Evolutionary conservation across 2,888 invertebrate genomes (phyloP), one percentile per base, ranked within the genome.

Genomic region (Acleris emargana): DNA sequence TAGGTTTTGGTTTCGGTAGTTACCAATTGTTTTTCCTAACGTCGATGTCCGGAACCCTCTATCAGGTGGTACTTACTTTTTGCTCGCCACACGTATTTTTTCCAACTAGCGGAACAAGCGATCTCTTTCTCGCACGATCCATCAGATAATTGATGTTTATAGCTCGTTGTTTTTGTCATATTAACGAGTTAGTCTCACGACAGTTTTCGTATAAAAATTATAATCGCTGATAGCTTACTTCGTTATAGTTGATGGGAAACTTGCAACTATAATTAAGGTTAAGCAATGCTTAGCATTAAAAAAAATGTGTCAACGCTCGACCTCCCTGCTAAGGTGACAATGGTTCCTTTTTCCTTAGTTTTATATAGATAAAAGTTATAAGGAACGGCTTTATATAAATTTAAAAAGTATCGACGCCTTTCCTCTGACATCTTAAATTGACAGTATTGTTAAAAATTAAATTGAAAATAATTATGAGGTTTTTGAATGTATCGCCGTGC

Each of bases 51-150:
- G 43, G 59, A 64, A 64, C 64, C 64, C 64, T 50, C 32, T 28
- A n/a, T 22, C 16, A 13, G n/a, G 28, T 59, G 13, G 51, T 45
- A 43, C 28, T 42, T 32, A 32, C 25, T 7, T 60, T 66, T 60
- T 62, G 22, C n/a, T n/a, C 51, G 28, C 28, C 16, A 18, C 43
- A 55, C 66, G 63, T 42, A 57, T 67, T 70, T 72, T 68, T 71
- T 69, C 42, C 55, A 18, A 17, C 50, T 68, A 66, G 67, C 71
- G 72, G 71, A 71, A 70, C 69, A 68, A 68, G 69, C 60, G 58
- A 69, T 68, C 70, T 69, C 59, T 54, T 67, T 69, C 64, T 63
- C 60, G 59, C 50, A 55, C 60, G 61, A 68, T 67, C 58, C 68
- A 60, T 58, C 50, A 49, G 60, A 58, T 70, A 69, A 69, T 71